Evolutionary conservation across 2,797 vertebrate genomes (phyloP), one percentile per base, ranked within the genome.

Genomic region (Helicolenus hilgendorfi): DNA sequence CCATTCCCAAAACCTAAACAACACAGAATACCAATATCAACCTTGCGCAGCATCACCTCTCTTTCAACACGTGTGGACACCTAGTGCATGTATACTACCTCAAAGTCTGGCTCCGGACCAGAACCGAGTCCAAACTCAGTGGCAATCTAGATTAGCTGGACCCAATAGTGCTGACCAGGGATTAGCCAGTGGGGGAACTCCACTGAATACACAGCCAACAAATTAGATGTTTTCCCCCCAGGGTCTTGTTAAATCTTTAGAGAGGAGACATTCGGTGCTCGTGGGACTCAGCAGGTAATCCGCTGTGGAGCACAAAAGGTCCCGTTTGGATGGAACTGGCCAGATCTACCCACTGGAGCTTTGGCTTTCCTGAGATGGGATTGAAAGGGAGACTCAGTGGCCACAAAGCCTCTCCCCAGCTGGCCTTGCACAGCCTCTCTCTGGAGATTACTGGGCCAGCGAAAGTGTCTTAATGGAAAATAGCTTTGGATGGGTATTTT

Each of bases 251-350:
- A 91, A 91, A 92, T 87, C 90, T 94, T 86, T 83, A 85, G 84
- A 90, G 91, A 85, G 69, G 86, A 91, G 68, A 89, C 90, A 83
- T 87, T 94, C 79, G 84, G 81, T 70, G 74, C 84, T 94, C 84
- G 67, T 64, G 74, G 67, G 89, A 86, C 85, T 90, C 85, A 36
- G 89, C 79, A 91, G 89, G 91, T 94, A 93, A 94, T 94, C 88
- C 49, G 15, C 33, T 41, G 22, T 4, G 73, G 77, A 82, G 62
- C 68, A 90, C 86, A 77, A 60, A 90, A 72, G 88, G 88, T 90
- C 88, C 36, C 82, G 78, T 93, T 92, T 92, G 78, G 89, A 89
- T 75, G 78, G 79, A 83, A 87, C 80, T 89, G 79, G 87, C 67
- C 79, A 84, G 89, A 90, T 92, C 86, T 90, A 35, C 73, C 63